Evolutionary conservation across 2,888 invertebrate species (phyloP), one percentile per base, ranked within the genome.

Genomic region (Anthrax anthrax): DNA sequence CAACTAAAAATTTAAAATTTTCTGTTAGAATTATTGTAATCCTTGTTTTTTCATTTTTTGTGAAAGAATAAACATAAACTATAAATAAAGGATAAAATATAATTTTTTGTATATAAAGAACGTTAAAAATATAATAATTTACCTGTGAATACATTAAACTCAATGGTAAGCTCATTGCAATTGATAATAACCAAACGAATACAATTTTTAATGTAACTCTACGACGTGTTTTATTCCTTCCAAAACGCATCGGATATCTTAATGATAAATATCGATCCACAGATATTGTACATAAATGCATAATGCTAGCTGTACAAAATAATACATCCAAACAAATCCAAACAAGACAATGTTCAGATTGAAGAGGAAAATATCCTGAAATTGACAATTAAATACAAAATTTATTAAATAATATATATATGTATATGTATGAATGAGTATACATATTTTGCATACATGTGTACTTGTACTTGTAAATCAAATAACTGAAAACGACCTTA

Each of bases 261-360:
- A 91, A 76, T 23, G 90, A 91, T 42, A 94, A 77, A 68, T 90
- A 95, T 59, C 95, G 80, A 71, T 96, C 96, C 51, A 96, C 83
- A 52, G 94, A 92, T 63, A 96, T 95, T 38, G 94, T 95, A 63
- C 95, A 95, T 39, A 96, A 75, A 66, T 97, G 96, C 80, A 96
- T 88, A 58, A 96, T 96, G 54, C 92, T 92, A 2, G 95, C 91
- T 0, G 96, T 96, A 69, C 96, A 96, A 63, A 94, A 90, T 2
- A 96, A 72, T 3, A 96, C 95, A 70, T 96, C 96, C 60, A 94
- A 75, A 58, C 90, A 90, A 55, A 94, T 89, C 94, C 94, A 96
- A 44, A 84, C 83, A 55, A 96, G 78, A 65, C 95, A 94, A 69
- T 86, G 87, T 43, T 83, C 80, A 5, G 87, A 80, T 9, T 85